Evolutionary conservation across 2,888 invertebrate species (phyloP), one percentile per base, ranked within the genome.

Genomic region (Aphodius sticticus): DNA sequence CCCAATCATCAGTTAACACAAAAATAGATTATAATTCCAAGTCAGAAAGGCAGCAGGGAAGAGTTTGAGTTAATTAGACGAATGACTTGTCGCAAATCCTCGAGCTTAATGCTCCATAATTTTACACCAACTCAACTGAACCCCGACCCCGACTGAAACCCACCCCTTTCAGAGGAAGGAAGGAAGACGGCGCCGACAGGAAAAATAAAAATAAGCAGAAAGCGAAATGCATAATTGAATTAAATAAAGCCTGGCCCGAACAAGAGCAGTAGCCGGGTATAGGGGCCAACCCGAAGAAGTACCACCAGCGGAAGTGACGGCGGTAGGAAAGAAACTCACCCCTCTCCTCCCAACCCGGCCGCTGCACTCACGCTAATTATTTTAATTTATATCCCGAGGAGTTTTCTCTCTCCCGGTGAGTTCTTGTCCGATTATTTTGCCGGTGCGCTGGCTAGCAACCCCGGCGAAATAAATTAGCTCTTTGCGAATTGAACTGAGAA

Each of bases 391-490:
- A 85, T 84, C 84, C 83, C 82, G 81, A 53, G 53, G 83, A 83
- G 83, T 84, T 84, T 85, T 85, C 83, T 83, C 53, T 53, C 53
- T 7, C 53, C 53, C 6, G 9, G 53, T 53, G 53, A 53, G 80
- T 84, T 85, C 84, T 83, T 82, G 82, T 83, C 81, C 83, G 84
- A 86, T 85, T 85, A 86, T 87, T 86, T 85, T 84, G 86, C 86
- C 84, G 85, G 53, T 53, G 53, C 53, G 53, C 53, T 12, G 12
- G 53, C 12, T 53, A 53, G 53, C 83, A 81, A 84, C 83, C 82
- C 83, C 83, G 83, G 82, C 81, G 82, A 86, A 85, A 86, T 85
- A 85, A 87, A 87, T 87, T 87, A 86, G 85, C 84, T 84, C 84
- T 83, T 83, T 84, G 80, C 81, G 85, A 86, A 86, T 86, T 86